phyloP scores from a whole-genome alignment of 1,140 invertebrate species.

The Tenebrio molitor region DNA sequence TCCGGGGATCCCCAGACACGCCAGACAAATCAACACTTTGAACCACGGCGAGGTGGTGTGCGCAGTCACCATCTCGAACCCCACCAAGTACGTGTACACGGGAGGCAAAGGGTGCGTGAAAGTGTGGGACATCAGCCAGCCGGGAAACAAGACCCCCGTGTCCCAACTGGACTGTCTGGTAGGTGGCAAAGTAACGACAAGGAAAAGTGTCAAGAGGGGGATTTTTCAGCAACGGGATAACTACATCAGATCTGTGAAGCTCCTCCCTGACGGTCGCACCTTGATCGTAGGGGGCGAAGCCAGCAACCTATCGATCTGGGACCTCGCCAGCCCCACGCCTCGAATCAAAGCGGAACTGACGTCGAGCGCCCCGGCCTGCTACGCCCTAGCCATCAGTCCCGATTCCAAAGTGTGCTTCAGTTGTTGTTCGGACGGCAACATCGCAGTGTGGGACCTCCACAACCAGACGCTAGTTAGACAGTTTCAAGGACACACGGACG shows the following conservation, averaged over 20 bases:
- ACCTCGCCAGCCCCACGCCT: slow-evolving; percentile 88
- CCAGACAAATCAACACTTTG: slow-evolving; percentile 90
- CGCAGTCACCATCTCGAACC: slow-evolving; percentile 92
- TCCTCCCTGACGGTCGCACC: slow-evolving; percentile 90
- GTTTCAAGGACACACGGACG: slow-evolving; percentile 95
- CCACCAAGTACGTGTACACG: slow-evolving; percentile 95
- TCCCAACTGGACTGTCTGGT: slow-evolving; percentile 86
- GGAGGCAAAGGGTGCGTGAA: slow-evolving; percentile 94
- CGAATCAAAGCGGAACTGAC: slow-evolving; percentile 94
- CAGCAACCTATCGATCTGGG: slow-evolving; percentile 91
- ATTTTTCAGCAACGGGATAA: slow-evolving; percentile 83
- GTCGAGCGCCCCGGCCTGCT: slow-evolving; percentile 93
- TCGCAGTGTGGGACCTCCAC: slow-evolving; percentile 96
- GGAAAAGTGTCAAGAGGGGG: too few relatives aligned
- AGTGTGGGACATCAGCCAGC: slow-evolving; percentile 85
- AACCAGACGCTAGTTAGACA: slow-evolving; percentile 94
- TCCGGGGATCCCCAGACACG: slow-evolving; percentile 94
- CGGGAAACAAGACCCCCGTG: slow-evolving; percentile 80
- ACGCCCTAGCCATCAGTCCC: slow-evolving; percentile 90
- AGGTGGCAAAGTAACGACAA: too few relatives aligned
- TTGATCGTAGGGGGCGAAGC: slow-evolving; percentile 95
- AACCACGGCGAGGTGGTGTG: slow-evolving; percentile 95
- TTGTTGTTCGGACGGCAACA: slow-evolving; percentile 97
- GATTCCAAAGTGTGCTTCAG: slow-evolving; percentile 97
- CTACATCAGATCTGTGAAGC: slow-evolving; percentile 93